Conservation (phyloP, 2,888 invertebrate genomes). For the Drosophila merina region DNA sequence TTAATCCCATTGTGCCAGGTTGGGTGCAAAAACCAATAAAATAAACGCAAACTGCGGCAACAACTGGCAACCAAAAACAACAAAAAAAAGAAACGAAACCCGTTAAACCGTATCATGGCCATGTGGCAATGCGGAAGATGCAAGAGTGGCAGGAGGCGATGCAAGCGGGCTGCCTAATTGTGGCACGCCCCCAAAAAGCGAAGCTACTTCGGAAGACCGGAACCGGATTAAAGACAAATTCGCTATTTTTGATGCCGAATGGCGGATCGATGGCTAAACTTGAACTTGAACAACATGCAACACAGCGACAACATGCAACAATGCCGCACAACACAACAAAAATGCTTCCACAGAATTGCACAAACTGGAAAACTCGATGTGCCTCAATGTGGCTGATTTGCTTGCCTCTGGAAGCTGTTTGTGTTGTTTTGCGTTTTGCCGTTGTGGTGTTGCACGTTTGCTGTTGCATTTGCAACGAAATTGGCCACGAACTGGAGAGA, state of each 20-base stretch:
- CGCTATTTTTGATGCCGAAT: conserved; percentile 1
- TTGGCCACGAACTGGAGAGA: conserved; percentile 18
- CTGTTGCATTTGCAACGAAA: conserved; percentile 64
- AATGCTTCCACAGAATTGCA: conserved; percentile 38
- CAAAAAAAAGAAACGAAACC: conserved; percentile 50
- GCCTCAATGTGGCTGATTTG: conserved; percentile 5
- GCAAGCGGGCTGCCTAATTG: conserved; percentile 56
- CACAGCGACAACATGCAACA: conserved; percentile 53
- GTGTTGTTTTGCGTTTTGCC: conserved; percentile 39
- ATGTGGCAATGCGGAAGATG: conserved; percentile 64
- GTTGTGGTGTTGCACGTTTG: conserved; percentile 11
- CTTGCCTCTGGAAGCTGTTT: conserved; percentile 11
- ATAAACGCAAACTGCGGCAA: conserved; percentile 34
- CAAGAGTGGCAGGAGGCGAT: conserved; percentile 18
- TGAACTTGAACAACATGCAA: conserved; percentile 65
- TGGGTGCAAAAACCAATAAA: background rate
- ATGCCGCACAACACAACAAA: conserved; percentile 23
- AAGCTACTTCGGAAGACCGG: conserved; percentile 65
- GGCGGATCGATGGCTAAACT: conserved; percentile 54
- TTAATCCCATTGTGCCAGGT: background rate
- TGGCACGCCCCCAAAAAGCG: conserved; percentile 43
- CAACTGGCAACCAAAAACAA: conserved; percentile 12
- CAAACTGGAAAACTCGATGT: conserved; percentile 32
- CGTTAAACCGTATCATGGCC: conserved; percentile 61
- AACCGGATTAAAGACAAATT: conserved; percentile 39